These are phyloP conservation scores for Halictus rubicundus DNA, from an alignment of 1,140 invertebrate genomes.

Conservation along the genomic window DNA sequence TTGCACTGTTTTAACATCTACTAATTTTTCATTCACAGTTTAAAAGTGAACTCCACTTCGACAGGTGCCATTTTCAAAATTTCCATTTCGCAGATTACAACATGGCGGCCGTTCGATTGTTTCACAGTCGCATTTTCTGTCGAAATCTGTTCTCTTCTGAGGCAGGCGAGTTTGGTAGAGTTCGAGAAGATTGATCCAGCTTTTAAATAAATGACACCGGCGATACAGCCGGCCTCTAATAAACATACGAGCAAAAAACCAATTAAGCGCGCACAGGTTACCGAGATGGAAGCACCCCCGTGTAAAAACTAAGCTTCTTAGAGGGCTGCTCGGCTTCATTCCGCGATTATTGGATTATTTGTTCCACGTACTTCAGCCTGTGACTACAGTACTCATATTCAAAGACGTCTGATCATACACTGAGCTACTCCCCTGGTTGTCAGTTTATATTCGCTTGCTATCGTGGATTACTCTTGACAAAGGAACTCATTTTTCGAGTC, in stretches of 20 bases:
- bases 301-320: conserved; percentile 66
- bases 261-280: conserved; percentile 29
- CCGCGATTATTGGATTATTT: conserved; percentile 66
- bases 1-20: no score
- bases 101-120: no score
- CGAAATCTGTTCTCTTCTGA: no score
- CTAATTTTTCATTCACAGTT: no score
- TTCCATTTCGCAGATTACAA: no score
- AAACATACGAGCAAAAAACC: conserved; percentile 17
- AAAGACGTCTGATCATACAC: conserved; percentile 18
- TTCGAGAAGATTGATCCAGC: no score
- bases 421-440: conserved; percentile 26
- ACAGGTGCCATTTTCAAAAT: no score
- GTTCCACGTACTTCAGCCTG: conserved; percentile 17
- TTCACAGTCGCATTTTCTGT: no score
- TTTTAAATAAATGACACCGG: not conserved
- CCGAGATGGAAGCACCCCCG: conserved; percentile 47
- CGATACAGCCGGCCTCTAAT: not conserved
- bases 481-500: not conserved
- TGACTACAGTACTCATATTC: not conserved
- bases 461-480: not conserved
- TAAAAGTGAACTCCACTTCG: no score
- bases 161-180: no score
- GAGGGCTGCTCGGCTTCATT: conserved; percentile 57
- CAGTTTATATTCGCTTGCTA: not conserved